Base-by-base conservation (phyloP, 2,797 vertebrate species). In the Potorous gilbertii region DNA sequence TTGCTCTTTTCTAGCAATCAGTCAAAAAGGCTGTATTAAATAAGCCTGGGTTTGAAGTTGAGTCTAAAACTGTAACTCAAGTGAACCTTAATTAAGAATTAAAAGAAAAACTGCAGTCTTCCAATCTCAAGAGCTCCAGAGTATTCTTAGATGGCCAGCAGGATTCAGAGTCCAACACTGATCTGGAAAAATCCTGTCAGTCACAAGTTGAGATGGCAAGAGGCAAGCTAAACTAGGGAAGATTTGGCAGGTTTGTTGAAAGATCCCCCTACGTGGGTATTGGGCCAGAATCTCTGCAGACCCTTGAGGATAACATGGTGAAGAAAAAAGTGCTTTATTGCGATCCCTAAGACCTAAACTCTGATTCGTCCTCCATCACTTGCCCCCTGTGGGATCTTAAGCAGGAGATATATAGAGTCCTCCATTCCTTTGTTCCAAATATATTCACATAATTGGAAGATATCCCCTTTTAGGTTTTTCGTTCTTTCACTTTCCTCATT, bases 81-180 rank as follows among this genome's bases (percentile, higher is more conserved):
- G 52, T 90, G 40, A 90, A 52, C 21, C 52, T 93, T 50, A 90
- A 89, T 93, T 93, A 89, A 57, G 81, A 29, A 40, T 40, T 18
- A 31, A 56, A 56, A 81, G 74, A 56, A 29, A 16, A 40, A 40
- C 56, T 24, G 31, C n/a, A 50, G 54, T 90, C 54, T 90, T 50
- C 50, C 81, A 57, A 81, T 90, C 55, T 56, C 55, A 31, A 11
- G 50, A 90, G 55, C 93, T 55, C 74, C 56, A 52, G 40, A 81
- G 54, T 90, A 94, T 94, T 94, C 94, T 95, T 55, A 34, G 92
- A 92, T 13, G 6, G 29, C 90, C 90, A 90, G 90, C 90, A 54
- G 90, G 90, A 55, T 90, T 90, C 52, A 55, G 34, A 94, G 31
- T 3, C 8, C 40, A 92, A 40, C 14, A 93, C 52, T 93, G 56